Conservation (phyloP, 1,140 invertebrate genomes). For the Nephotettix cincticeps region DNA sequence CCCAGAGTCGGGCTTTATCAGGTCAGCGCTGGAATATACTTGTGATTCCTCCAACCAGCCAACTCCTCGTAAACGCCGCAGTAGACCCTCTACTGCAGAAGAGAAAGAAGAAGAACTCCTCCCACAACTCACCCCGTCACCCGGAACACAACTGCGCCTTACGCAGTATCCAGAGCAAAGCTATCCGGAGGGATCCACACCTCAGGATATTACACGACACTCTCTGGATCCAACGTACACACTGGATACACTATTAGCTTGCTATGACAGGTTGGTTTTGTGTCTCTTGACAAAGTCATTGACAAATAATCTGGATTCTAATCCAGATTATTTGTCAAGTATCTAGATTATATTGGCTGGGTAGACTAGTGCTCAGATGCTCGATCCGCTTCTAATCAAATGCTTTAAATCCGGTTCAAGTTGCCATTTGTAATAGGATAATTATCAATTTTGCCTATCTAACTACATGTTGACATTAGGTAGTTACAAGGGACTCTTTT, state of each 20-base stretch:
- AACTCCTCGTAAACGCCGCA: constrained; percentile 43
- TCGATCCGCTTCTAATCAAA: too few relatives aligned
- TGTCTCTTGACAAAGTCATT: too few relatives aligned
- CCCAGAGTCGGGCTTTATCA: constrained; percentile 61
- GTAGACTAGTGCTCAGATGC: too few relatives aligned
- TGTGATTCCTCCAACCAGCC: constrained; percentile 42
- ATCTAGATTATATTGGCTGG: too few relatives aligned
- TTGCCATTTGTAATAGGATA: too few relatives aligned
- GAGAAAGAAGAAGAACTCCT: constrained; percentile 72
- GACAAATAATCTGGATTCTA: too few relatives aligned
- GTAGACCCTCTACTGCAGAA: constrained; percentile 50
- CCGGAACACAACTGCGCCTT: constrained; percentile 79
- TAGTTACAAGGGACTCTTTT: too few relatives aligned
- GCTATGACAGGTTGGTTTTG: constrained; percentile 29
- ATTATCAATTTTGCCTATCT: too few relatives aligned
- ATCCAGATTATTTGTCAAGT: too few relatives aligned
- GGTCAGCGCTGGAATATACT: constrained; percentile 70
- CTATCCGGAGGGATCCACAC: constrained; percentile 74
- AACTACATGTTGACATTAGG: too few relatives aligned
- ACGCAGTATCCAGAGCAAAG: constrained; percentile 71
- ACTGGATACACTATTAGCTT: constrained; percentile 65
- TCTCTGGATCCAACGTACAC: constrained; percentile 82
- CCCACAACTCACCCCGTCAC: constrained; percentile 75
- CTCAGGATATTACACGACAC: constrained; percentile 82
- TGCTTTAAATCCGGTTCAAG: too few relatives aligned